Evolutionary conservation across 2,888 invertebrate genomes (phyloP).

Genomic region (Phasia obesa): DNA sequence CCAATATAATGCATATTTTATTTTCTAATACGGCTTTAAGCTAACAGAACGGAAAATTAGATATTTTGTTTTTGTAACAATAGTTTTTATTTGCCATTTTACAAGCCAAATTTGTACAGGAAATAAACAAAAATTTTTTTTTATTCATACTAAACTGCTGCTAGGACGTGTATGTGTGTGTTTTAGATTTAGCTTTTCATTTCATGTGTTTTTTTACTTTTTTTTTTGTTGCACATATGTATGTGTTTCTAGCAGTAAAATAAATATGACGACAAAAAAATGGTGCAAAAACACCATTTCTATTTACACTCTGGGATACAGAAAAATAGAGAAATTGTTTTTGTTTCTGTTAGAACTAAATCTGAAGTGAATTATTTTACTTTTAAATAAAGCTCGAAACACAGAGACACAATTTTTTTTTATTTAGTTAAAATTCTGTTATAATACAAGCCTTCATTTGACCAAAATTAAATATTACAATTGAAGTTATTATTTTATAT

Average conservation of each 20-base stretch:
- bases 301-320: neutral
- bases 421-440: too few species aligned
- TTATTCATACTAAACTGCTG: constrained; percentile 13
- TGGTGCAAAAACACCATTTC: constrained; percentile 6
- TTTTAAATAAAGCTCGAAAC: too few species aligned
- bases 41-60: constrained; percentile 53
- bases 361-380: too few species aligned
- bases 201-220: constrained; percentile 35
- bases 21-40: constrained; percentile 22
- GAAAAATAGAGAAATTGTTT: neutral
- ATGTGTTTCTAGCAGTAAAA: neutral
- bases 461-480: too few species aligned
- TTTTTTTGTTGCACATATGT: neutral
- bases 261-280: neutral
- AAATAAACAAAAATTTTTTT: constrained; percentile 18
- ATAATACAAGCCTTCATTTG: too few species aligned
- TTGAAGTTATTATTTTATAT: too few species aligned
- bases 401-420: too few species aligned
- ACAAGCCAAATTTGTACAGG: constrained; percentile 56
- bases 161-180: constrained; percentile 8
- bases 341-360: too few species aligned
- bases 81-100: constrained; percentile 36
- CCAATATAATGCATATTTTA: constrained; percentile 37
- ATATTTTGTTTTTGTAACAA: constrained; percentile 36
- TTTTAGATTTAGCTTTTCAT: constrained; percentile 45